These are phyloP conservation scores for Drosophila sp. DNA, from an alignment of 1,140 invertebrate species.

Conservation along the genomic window DNA sequence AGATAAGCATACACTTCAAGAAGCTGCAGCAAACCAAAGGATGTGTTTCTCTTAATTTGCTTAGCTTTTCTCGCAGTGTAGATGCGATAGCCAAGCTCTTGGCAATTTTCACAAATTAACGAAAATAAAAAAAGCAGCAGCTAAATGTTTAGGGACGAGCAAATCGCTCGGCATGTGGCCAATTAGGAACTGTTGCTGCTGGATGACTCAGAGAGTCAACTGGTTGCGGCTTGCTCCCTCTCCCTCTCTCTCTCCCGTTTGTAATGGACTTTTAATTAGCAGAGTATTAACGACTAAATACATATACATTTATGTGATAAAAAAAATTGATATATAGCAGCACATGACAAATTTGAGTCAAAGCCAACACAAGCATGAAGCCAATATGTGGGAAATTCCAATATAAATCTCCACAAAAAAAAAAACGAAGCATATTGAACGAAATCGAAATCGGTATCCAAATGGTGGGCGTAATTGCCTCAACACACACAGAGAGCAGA, in stretches of 20 bases:
- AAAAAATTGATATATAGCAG: slow-evolving; percentile 11
- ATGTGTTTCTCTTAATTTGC: no score
- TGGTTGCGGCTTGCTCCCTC: slow-evolving; percentile 36
- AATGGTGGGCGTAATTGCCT: slow-evolving; percentile 74
- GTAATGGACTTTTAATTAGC: slow-evolving; percentile 60
- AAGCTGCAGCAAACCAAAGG: slow-evolving; percentile 1
- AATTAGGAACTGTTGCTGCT: slow-evolving; percentile 51
- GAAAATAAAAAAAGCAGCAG: slow-evolving; percentile 26
- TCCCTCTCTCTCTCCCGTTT: background rate
- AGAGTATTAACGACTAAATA: background rate
- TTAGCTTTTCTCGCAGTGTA: slow-evolving; percentile 36
- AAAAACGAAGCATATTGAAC: slow-evolving; percentile 45
- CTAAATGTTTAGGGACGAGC: slow-evolving; percentile 39
- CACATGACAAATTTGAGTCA: slow-evolving; percentile 55
- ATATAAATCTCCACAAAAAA: slow-evolving; percentile 36
- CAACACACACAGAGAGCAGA: slow-evolving; percentile 54
- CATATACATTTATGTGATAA: slow-evolving; percentile 2
- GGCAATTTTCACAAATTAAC: slow-evolving; percentile 67
- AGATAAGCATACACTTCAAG: slow-evolving; percentile 40
- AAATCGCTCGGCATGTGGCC: slow-evolving; percentile 35
- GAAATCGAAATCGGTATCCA: slow-evolving; percentile 49
- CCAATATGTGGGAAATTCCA: slow-evolving; percentile 70
- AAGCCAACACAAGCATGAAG: slow-evolving; percentile 12
- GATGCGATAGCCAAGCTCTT: slow-evolving; percentile 45
- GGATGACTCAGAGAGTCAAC: slow-evolving; percentile 36